These are phyloP conservation scores for Cyanocitta stelleri DNA, from an alignment of 2,113 vertebrate species.

Conservation along the genomic window DNA sequence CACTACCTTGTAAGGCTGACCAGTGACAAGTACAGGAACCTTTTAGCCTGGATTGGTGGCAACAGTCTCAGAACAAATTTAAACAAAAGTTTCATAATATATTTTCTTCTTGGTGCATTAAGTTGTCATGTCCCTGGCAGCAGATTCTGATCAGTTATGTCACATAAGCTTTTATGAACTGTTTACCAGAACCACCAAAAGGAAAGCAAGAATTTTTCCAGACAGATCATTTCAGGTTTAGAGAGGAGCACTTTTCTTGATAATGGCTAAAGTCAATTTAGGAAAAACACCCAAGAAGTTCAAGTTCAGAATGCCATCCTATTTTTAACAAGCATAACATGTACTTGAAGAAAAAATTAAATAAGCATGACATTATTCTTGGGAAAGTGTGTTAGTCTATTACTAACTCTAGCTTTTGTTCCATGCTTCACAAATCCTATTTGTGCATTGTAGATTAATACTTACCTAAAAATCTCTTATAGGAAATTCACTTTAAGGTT, in stretches of 20 bases:
- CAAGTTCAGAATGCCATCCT: not conserved
- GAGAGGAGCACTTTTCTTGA: not conserved
- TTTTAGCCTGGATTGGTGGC: conserved; percentile 10
- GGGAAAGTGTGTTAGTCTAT: not conserved
- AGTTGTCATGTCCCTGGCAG: not conserved
- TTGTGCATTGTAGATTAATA: conserved; percentile 32
- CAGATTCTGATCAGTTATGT: not conserved
- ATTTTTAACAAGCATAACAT: not conserved
- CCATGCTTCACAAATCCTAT: conserved; percentile 44
- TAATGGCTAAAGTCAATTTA: not conserved
- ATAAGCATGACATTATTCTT: not conserved
- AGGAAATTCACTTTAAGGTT: conserved; percentile 61
- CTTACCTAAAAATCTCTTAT: conserved; percentile 44
- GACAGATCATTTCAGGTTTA: not conserved
- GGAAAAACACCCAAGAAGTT: not conserved
- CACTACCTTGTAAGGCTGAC: not conserved
- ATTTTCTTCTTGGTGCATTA: not conserved
- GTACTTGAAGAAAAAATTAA: not conserved
- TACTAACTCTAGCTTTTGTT: conserved; percentile 32
- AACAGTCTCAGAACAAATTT: conserved; percentile 57
- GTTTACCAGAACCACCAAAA: not conserved
- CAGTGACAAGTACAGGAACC: not conserved
- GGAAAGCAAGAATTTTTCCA: not conserved
- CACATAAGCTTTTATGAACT: not conserved
- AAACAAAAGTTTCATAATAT: not conserved